phyloP scores from a whole-genome alignment of 2,113 vertebrate genomes.

The Periophthalmodon schlosseri region DNA sequence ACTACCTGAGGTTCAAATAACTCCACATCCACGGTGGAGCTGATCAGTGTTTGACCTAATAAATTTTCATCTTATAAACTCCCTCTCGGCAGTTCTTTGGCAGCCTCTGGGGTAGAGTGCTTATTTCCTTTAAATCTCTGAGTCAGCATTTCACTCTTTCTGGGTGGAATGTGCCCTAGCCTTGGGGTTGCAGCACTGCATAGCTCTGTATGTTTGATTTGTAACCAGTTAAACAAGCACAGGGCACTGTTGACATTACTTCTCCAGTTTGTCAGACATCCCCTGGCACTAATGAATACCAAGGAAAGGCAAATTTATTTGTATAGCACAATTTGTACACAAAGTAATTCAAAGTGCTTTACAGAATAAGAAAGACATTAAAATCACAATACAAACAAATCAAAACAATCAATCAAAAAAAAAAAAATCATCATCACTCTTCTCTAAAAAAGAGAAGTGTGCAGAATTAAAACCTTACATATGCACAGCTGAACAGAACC shows the following conservation, averaged over 20 bases:
- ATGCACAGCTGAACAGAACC: no score
- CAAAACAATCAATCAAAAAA: no score
- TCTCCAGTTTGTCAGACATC: conserved; percentile 9
- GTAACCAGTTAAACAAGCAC: conserved; percentile 26
- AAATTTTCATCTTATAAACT: neutral
- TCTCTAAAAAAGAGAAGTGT: no score
- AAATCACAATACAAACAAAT: no score
- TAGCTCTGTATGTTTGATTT: conserved; percentile 21
- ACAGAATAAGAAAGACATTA: no score
- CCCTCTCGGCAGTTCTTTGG: neutral
- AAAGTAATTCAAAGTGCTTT: no score
- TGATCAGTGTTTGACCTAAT: neutral
- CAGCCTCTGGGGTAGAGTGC: neutral
- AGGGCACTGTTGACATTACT: conserved; percentile 1
- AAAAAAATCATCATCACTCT: no score
- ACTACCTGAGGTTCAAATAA: neutral
- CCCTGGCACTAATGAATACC: neutral
- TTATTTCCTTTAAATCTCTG: conserved; percentile 14
- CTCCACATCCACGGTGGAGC: neutral
- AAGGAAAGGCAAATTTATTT: neutral
- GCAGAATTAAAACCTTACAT: no score
- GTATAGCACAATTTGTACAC: no score
- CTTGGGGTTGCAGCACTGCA: neutral
- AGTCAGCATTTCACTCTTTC: conserved; percentile 16
- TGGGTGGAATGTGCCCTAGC: neutral